Base-by-base conservation (phyloP, 2,888 invertebrate species). In the Eutolmus rufibarbis region DNA sequence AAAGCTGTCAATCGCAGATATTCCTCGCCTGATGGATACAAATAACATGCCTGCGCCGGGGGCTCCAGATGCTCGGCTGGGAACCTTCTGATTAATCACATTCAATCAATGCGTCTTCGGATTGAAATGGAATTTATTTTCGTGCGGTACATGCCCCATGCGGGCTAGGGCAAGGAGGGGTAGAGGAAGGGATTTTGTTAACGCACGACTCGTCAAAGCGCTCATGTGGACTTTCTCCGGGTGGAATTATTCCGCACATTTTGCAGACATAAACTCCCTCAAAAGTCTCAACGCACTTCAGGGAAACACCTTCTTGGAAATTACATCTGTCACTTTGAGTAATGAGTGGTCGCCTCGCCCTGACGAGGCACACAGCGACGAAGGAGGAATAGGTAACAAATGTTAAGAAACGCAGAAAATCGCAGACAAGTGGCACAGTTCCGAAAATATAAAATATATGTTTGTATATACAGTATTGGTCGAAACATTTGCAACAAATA, bases 1-100 rank as follows among this genome's bases (percentile, higher is more conserved):
- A 76, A 76, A 76, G 76, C 76, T 76, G 76, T 76, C 76, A 40
- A 40, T 37, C 40, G 40, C 76, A 76, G 34, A 76, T 66, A 76
- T 76, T 76, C 76, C 40, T 3, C n/a, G 37, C 8, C 76, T 76
- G 76, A 76, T 31, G 31, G 76, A 76, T 76, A 76, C 76, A 76
- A 76, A 76, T 76, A 76, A 31, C 31, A 23, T 23, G 16, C 57
- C 9, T 19, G 23, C 23, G 23, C 57, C 23, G 57, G n/a, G 12
- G n/a, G 12, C 66, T 66, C 66, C 66, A 66, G 28, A 66, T 66
- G 66, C 66, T 66, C 66, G 66, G 28, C 57, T 28, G 66, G 66
- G 66, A 66, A 12, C 66, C 12, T n/a, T 66, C 66, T 66, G 66
- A 66, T 66, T 66, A 66, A 66, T 66, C 66, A 66, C 66, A 28